Evolutionary conservation across 2,113 vertebrate genomes (phyloP), one percentile per base, ranked within the genome.

Genomic region (Urocolius indicus): DNA sequence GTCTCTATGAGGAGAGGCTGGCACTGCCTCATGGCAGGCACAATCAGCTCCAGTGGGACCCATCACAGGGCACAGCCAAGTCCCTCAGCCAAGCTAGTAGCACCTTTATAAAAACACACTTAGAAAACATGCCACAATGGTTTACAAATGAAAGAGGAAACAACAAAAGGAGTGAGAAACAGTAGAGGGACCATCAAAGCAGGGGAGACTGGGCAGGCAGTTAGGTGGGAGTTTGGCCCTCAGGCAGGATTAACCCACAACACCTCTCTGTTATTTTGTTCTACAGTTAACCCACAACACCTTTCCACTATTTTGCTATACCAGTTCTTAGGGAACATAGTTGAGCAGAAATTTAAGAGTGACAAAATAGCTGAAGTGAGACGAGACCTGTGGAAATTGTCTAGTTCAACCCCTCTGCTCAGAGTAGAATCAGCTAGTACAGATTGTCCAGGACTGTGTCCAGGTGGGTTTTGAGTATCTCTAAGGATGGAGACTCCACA

Each of bases 1-100:
- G 24, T 30, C 22, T 49, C 3, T 0, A 29, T 41, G 43, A 41
- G 16, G 5, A 51, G 11, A 17, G 34, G 20, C 14, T 1, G 1
- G 23, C 19, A 5, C 19, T 68, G 30, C 19, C 54, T 54, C 36
- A 6, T 38, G 73, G 30, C 2, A 0, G 27, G 15, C 68, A 34
- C 5, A 8, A 30, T 11, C 52, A 65, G 19, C 71, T 82, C 23
- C 79, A 54, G 3, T 1, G 4, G n/a, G n/a, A 32, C 10, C 20
- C 49, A 38, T 16, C 9, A 11, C 67, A 45, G 24, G 22, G 9
- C 34, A 61, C 11, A 29, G 41, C 41, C 19, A 16, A 62, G 48
- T 52, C 19, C 17, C n/a, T 54, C 20, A 29, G 22, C 63, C 26
- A 52, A 19, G 9, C 22, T 57, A 22, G 18, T 54, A 23, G 14